Percentiles rank a stretch among this genome's conserved stretches.
phyloP scores from a whole-genome alignment of 2,888 invertebrate species.

The Macrophya annulata region DNA sequence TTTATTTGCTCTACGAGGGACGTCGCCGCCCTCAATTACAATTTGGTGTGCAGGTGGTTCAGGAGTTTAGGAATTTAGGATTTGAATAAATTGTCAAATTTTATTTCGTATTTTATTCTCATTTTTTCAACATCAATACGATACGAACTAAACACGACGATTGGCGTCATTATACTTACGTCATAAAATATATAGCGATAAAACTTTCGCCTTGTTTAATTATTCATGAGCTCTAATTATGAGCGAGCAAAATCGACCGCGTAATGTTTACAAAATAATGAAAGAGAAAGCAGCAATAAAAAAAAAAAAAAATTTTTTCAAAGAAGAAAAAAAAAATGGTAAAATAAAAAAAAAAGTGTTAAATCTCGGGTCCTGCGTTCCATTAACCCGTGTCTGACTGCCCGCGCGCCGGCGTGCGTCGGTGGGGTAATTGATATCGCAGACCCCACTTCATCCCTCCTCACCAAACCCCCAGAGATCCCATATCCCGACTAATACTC shows the following conservation, averaged over 20 bases:
- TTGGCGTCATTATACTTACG: not conserved
- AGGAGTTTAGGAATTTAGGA: not conserved
- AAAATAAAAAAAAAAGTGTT: constrained; percentile 23
- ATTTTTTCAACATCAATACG: not conserved
- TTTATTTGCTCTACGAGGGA: constrained; percentile 57
- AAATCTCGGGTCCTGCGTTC: constrained; percentile 46
- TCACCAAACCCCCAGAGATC: constrained; percentile 48
- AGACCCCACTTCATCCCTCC: constrained; percentile 23
- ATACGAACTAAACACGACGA: not conserved
- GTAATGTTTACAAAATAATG: constrained; percentile 9
- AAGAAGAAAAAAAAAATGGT: not conserved
- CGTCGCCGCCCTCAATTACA: constrained; percentile 30
- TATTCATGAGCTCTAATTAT: not conserved
- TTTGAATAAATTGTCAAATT: not conserved
- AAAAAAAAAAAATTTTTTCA: not conserved
- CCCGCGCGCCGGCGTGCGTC: constrained; percentile 24
- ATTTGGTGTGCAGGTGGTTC: not conserved
- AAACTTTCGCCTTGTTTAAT: not conserved
- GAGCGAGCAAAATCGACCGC: constrained; percentile 1
- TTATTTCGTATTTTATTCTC: not conserved
- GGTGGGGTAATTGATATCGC: constrained; percentile 54
- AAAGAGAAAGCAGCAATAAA: not conserved
- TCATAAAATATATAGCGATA: not conserved
- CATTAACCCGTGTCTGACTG: constrained; percentile 39
- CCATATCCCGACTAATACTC: constrained; percentile 52